phyloP scores from a whole-genome alignment of 2,888 invertebrate species.

The Synanthedon tipuliformis region DNA sequence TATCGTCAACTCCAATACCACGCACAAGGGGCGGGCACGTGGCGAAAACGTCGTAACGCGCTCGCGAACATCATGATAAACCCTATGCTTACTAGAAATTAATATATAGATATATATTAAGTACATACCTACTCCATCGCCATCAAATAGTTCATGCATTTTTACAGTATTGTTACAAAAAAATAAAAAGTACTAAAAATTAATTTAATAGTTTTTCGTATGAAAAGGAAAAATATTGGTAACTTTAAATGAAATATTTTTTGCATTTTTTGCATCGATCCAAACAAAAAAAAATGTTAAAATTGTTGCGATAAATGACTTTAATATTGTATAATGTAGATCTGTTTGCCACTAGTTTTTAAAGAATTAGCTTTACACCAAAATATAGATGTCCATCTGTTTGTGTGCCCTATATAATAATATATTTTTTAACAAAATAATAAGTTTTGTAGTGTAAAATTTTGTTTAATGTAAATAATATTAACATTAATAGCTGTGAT shows the following conservation, averaged over 20 bases:
- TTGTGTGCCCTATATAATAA: conserved; percentile 31
- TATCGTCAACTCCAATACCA: conserved; percentile 90
- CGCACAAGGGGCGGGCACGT: conserved; percentile 91
- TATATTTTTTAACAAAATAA: conserved; percentile 9
- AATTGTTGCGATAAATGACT: no score
- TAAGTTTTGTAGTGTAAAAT: not conserved
- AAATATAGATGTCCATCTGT: conserved; percentile 41
- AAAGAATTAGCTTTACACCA: conserved; percentile 64
- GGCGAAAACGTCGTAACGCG: conserved; percentile 92
- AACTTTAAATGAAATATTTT: no score
- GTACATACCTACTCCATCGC: not conserved
- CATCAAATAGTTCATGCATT: not conserved
- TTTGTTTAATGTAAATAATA: conserved; percentile 35
- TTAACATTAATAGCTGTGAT: conserved; percentile 64
- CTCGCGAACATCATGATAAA: conserved; percentile 98
- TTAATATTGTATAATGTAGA: not conserved
- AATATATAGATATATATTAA: conserved; percentile 9
- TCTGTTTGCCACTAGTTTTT: conserved; percentile 50
- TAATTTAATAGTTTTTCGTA: not conserved
- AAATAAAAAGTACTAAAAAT: not conserved
- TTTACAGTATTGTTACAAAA: not conserved
- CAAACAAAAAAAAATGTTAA: no score
- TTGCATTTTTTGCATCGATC: no score
- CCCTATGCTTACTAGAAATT: conserved; percentile 76
- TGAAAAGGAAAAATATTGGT: no score